Base-by-base conservation (phyloP, 2,888 invertebrate species). In the Tethea ocularis region DNA sequence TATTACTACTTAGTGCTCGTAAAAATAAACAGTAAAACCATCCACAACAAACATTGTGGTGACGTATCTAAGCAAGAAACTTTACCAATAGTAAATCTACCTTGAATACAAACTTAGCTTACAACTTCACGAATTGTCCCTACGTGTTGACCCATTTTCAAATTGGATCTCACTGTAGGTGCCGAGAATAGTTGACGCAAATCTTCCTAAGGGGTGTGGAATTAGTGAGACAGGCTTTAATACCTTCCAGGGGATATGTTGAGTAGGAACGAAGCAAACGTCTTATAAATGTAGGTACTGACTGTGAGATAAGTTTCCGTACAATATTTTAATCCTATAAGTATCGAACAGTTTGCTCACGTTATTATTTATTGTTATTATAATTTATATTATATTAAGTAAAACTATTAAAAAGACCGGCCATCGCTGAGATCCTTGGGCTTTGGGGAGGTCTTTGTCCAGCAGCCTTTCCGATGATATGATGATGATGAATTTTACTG, bases 61-160 rank as follows among this genome's bases (percentile, higher is more conserved):
- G 15, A n/a, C n/a, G 23, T 29, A 29, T 17, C 29, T 53, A 26
- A 17, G 33, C 26, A 5, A 29, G 15, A 53, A 26, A 24, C 29
- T n/a, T n/a, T 6, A 20, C 5, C 17, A 33, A 29, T 29, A 53
- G 26, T 29, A 17, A 29, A 33, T 1, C n/a, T n/a, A 52, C 26
- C n/a, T 11, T 10, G 1, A 10, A 20, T 29, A 26, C 33, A 20
- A 54, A 54, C 54, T 36, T 54, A 22, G 20, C 22, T 54, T 36
- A 54, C 20, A 20, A 54, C 54, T 36, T 36, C 10, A 54, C 20
- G 36, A 33, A 53, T 54, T 54, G 22, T 54, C 36, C 22, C 54
- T 52, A 54, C 22, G 33, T 54, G 54, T 54, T 17, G 54, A 54
- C 33, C 54, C 54, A 54, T 54, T 54, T 36, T 36, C 15, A 36